A percentile compares a stretch with the other conserved stretches of the same genome.
Conservation (phyloP, 2,888 invertebrate genomes). For the Agrochola macilenta region DNA sequence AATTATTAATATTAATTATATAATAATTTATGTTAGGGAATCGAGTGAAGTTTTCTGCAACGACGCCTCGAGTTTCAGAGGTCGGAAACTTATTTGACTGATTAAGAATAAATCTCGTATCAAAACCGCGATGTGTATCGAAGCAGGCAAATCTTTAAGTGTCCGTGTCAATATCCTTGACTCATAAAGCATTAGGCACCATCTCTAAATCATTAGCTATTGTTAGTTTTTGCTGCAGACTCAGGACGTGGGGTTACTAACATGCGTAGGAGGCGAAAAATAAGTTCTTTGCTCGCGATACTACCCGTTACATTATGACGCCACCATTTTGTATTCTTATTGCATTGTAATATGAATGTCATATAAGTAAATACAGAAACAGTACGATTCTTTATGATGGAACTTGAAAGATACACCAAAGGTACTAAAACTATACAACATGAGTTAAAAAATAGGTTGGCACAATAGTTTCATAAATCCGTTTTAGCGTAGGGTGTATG, state of each 20-base stretch:
- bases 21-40: too few species aligned
- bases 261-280: conserved; percentile 62
- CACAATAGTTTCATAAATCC: not conserved
- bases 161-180: conserved; percentile 34
- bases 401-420: not conserved
- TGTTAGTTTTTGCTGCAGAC: conserved; percentile 57
- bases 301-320: conserved; percentile 62
- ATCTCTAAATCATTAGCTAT: conserved; percentile 47
- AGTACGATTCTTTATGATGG: not conserved
- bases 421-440: not conserved
- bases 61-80: not conserved
- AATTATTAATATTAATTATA: too few species aligned
- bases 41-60: not conserved
- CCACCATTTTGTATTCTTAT: conserved; percentile 41
- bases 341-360: conserved; percentile 31
- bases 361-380: not conserved
- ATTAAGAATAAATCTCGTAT: not conserved
- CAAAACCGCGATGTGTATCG: conserved; percentile 2
- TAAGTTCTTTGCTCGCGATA: conserved; percentile 54
- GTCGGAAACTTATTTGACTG: not conserved
- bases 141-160: not conserved
- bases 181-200: conserved; percentile 23
- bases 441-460: not conserved
- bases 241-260: conserved; percentile 60
- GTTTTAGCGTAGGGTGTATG: not conserved